Conservation (phyloP, 2,888 invertebrate species). For the Arrhopalites spinosus region DNA sequence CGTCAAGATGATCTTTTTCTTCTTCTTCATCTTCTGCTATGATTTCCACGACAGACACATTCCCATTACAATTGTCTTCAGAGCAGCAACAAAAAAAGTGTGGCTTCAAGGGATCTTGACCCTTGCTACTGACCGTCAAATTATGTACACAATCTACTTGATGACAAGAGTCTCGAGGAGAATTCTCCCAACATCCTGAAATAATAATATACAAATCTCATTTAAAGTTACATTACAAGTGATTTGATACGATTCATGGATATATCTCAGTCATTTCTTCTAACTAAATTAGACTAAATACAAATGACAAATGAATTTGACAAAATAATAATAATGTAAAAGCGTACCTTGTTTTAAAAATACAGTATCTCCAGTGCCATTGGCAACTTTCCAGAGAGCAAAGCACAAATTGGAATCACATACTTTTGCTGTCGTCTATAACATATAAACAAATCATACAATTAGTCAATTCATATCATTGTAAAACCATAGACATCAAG, state of each 20-base stretch:
- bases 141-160: constrained; percentile 64
- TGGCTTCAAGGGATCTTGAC: constrained; percentile 64
- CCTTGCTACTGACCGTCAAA: constrained; percentile 56
- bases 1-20: constrained; percentile 26
- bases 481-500: too few species aligned
- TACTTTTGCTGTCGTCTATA: constrained; percentile 29
- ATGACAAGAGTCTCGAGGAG: constrained; percentile 61
- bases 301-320: not conserved
- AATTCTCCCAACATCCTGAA: constrained; percentile 63
- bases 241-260: too few species aligned
- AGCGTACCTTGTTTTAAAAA: constrained; percentile 72
- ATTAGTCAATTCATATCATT: too few species aligned
- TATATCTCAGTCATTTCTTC: too few species aligned
- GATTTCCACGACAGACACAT: constrained; percentile 64
- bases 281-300: too few species aligned
- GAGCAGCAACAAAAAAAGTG: constrained; percentile 82
- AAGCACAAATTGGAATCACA: constrained; percentile 68
- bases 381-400: constrained; percentile 70
- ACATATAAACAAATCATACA: not conserved
- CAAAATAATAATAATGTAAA: constrained; percentile 46
- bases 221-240: too few species aligned
- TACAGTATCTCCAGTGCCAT: constrained; percentile 63
- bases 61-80: constrained; percentile 76
- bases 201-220: not conserved
- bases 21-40: constrained; percentile 58